phyloP scores from a whole-genome alignment of 2,888 invertebrate genomes.

The Colletes collaris region DNA sequence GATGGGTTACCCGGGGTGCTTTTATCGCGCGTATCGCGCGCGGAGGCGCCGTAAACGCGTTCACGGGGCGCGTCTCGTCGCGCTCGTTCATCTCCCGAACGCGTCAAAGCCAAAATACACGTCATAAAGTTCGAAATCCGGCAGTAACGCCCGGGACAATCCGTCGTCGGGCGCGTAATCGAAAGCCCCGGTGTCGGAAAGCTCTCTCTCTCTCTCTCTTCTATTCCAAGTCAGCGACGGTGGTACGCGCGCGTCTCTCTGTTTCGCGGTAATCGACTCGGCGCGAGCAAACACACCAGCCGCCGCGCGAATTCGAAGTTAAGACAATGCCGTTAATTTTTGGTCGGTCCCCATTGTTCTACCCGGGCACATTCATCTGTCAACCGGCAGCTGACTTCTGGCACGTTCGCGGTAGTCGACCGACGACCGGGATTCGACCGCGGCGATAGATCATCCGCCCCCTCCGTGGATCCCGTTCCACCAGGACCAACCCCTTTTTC shows the following conservation, averaged over 20 bases:
- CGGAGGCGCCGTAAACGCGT: conserved; percentile 12
- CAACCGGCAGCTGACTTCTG: conserved; percentile 75
- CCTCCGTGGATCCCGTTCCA: background rate
- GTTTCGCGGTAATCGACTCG: conserved; percentile 72
- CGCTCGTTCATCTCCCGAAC: conserved; percentile 53
- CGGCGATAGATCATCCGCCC: conserved; percentile 35
- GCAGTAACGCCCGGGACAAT: conserved; percentile 61
- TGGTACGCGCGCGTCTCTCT: conserved; percentile 49
- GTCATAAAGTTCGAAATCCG: conserved; percentile 66
- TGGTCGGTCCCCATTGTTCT: conserved; percentile 81
- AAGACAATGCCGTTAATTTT: conserved; percentile 83
- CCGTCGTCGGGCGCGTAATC: conserved; percentile 59
- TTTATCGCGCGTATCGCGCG: background rate
- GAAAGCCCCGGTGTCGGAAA: conserved; percentile 50
- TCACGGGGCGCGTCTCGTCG: background rate
- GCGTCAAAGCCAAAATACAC: conserved; percentile 67
- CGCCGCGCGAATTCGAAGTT: conserved; percentile 78
- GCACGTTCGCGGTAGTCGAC: conserved; percentile 51
- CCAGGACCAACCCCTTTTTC: background rate
- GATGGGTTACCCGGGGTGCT: background rate
- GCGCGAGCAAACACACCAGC: conserved; percentile 64
- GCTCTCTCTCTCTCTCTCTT: conserved; percentile 31
- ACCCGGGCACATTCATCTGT: conserved; percentile 80
- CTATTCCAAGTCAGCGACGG: background rate
- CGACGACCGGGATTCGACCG: conserved; percentile 25